phyloP scores from a whole-genome alignment of 2,797 vertebrate species.

The Thripadectes ignobilis region DNA sequence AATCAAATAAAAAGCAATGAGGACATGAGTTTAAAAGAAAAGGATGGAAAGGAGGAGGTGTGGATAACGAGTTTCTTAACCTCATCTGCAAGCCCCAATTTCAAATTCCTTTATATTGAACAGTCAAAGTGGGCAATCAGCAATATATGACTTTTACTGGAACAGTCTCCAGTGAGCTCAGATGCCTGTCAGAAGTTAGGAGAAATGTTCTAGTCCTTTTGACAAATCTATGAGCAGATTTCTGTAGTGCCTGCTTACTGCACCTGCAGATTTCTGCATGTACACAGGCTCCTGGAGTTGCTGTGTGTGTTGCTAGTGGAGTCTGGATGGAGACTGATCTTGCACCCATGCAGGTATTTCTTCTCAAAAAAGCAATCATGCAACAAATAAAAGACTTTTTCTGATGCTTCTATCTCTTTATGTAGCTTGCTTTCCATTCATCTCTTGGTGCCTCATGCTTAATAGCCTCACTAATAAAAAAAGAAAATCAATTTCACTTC shows the following conservation, averaged over 20 bases:
- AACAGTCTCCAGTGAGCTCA: background rate
- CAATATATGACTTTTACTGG: background rate
- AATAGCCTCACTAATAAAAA: constrained; percentile 69
- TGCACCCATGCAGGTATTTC: background rate
- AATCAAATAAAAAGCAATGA: constrained; percentile 2
- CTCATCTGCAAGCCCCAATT: background rate
- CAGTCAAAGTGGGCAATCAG: background rate
- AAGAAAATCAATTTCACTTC: constrained; percentile 73
- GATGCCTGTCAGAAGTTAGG: constrained; percentile 4
- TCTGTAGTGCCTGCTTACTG: background rate
- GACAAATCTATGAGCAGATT: constrained; percentile 22
- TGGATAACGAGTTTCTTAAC: constrained; percentile 7
- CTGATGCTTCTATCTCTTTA: constrained; percentile 13
- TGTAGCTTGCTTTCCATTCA: constrained; percentile 50
- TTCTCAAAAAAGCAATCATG: background rate
- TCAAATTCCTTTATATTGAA: background rate
- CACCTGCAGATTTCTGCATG: background rate
- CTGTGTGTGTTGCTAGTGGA: background rate
- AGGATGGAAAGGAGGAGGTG: background rate
- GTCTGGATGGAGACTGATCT: background rate
- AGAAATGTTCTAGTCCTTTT: constrained; percentile 17
- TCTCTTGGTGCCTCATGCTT: constrained; percentile 58
- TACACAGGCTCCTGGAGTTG: background rate
- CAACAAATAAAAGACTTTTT: constrained; percentile 26
- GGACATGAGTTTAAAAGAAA: background rate